Percentiles rank a stretch among this genome's conserved stretches.
phyloP scores from a whole-genome alignment of 2,113 vertebrate genomes.

The Onychostruthus taczanowskii region DNA sequence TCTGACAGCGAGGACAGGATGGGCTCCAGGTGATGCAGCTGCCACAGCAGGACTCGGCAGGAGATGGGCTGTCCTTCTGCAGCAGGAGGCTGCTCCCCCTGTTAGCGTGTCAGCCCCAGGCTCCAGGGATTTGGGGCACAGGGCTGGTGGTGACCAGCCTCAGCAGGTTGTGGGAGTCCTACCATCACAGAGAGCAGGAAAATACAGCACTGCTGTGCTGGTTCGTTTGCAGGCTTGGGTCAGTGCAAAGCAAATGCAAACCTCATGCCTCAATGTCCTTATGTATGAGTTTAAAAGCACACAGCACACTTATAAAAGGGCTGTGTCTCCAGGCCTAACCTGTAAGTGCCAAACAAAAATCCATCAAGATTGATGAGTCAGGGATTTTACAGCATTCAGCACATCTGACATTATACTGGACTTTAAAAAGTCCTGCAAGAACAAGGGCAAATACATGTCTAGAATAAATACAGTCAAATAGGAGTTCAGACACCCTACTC shows the following conservation, averaged over 20 bases:
- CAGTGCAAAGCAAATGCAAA: conserved; percentile 29
- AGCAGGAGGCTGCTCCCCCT: not conserved
- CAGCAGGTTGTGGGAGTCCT: not conserved
- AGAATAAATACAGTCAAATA: conserved; percentile 5
- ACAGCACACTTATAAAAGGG: conserved; percentile 22
- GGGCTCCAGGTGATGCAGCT: not conserved
- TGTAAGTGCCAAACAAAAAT: conserved; percentile 43
- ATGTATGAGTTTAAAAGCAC: not conserved
- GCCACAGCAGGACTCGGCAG: not conserved
- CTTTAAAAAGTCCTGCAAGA: conserved; percentile 9
- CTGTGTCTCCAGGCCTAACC: not conserved
- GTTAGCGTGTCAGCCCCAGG: accelerated
- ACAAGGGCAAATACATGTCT: not conserved
- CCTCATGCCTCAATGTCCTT: conserved; percentile 2
- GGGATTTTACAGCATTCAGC: not conserved
- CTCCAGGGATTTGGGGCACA: not conserved
- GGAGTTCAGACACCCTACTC: not conserved
- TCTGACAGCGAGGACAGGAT: accelerated
- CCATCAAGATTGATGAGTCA: not conserved
- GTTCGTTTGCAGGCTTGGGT: not conserved
- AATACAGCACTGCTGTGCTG: not conserved
- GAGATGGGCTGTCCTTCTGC: not conserved
- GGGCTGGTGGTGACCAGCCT: not conserved
- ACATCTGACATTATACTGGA: not conserved
- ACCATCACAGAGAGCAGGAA: not conserved